phyloP scores from a whole-genome alignment of 2,113 vertebrate genomes.

The Forbesichthys papilliferus region DNA sequence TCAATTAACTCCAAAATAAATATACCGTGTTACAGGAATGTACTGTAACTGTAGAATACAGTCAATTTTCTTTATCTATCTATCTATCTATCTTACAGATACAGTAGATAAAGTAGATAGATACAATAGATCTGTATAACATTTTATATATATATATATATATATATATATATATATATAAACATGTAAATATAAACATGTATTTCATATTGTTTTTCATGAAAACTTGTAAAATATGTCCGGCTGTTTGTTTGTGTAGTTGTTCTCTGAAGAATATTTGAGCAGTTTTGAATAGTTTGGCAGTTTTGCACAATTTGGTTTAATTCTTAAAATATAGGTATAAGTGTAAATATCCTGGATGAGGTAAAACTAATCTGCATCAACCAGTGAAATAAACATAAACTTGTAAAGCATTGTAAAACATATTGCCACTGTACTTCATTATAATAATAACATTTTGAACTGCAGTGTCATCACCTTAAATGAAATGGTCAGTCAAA shows the following conservation, averaged over 20 bases:
- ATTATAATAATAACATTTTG: too few species aligned
- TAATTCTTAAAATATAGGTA: too few species aligned
- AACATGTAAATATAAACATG: background rate
- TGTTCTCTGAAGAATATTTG: too few species aligned
- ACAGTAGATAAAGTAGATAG: too few species aligned
- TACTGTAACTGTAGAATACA: background rate
- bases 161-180: background rate
- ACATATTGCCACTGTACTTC: background rate
- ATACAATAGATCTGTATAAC: too few species aligned
- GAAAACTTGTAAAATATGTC: background rate
- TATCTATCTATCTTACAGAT: background rate
- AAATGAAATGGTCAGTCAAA: too few species aligned
- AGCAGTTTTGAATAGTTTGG: background rate
- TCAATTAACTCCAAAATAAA: conserved; percentile 34
- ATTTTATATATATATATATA: background rate
- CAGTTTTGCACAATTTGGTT: background rate
- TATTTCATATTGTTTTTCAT: conserved; percentile 1
- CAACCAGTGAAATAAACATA: background rate
- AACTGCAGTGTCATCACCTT: too few species aligned
- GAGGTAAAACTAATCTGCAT: background rate
- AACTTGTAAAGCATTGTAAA: background rate
- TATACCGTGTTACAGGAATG: conserved; percentile 30
- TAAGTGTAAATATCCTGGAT: too few species aligned
- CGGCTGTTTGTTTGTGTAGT: too few species aligned
- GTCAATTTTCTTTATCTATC: background rate